Conservation (phyloP, 1,140 invertebrate species). For the Venustaconcha ellipsiformis region DNA sequence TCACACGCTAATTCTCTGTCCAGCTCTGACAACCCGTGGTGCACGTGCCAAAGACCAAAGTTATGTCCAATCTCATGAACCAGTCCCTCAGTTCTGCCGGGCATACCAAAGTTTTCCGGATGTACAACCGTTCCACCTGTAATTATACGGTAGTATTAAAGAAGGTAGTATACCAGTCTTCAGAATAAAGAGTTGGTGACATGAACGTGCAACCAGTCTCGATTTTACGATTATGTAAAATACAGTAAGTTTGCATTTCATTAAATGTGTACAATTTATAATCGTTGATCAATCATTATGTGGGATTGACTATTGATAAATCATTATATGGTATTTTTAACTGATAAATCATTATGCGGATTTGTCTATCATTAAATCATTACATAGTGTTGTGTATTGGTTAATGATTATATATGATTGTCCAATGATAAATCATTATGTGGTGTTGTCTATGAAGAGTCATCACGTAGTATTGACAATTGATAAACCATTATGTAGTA, state of each 20-base stretch:
- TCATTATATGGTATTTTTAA: no score
- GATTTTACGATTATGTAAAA: neutral
- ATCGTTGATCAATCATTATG: no score
- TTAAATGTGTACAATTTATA: neutral
- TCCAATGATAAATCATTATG: no score
- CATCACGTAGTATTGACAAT: no score
- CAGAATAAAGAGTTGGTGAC: neutral
- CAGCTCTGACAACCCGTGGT: constrained; percentile 64
- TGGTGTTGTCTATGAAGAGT: no score
- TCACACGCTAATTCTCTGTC: constrained; percentile 33
- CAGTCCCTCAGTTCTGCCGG: constrained; percentile 42
- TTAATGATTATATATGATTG: no score
- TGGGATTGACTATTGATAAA: no score
- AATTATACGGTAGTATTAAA: constrained; percentile 2
- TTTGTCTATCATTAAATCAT: no score
- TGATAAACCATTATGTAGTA: no score
- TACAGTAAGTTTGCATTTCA: neutral
- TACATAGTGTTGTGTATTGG: no score
- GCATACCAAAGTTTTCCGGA: constrained; percentile 47
- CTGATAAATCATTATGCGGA: no score
- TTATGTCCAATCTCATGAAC: constrained; percentile 66
- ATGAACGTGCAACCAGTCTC: neutral
- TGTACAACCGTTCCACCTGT: constrained; percentile 59
- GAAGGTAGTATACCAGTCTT: neutral
- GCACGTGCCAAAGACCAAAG: constrained; percentile 67